Evolutionary conservation across 2,797 vertebrate species (phyloP).

Genomic region (Scyliorhinus canicula): DNA sequence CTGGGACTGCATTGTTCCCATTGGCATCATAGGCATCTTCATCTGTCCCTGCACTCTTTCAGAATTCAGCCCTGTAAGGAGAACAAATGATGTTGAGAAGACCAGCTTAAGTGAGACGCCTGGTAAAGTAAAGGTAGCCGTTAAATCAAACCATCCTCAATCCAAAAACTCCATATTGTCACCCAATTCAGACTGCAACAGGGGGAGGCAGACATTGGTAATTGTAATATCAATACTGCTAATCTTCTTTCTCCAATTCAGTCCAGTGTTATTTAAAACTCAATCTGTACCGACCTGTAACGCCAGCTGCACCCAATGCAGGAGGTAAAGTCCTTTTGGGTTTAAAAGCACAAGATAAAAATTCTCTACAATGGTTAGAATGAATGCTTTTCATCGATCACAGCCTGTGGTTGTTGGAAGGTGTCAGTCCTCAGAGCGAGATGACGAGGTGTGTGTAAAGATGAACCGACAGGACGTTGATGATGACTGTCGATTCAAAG

Average conservation of each 20-base stretch:
- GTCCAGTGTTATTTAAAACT: not conserved
- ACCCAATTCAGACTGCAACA: not conserved
- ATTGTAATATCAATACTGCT: not conserved
- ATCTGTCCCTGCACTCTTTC: slow-evolving; percentile 61
- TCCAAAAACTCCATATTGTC: not conserved
- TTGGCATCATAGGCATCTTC: slow-evolving; percentile 56
- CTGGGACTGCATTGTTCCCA: slow-evolving; percentile 45
- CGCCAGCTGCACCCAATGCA: not conserved
- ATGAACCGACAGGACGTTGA: not conserved
- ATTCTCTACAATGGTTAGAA: not conserved
- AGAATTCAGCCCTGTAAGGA: slow-evolving; percentile 57
- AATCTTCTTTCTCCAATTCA: not conserved
- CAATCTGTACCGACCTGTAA: not conserved
- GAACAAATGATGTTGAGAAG: slow-evolving; percentile 41
- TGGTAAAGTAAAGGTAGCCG: not conserved
- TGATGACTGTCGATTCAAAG: not conserved
- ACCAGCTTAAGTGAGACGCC: not conserved
- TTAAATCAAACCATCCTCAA: not conserved
- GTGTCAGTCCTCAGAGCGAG: not conserved
- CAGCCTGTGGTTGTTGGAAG: not conserved
- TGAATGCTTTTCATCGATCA: not conserved
- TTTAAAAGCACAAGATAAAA: not conserved
- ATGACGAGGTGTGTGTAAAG: not conserved
- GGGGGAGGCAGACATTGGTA: not conserved
- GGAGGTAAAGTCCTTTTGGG: not conserved